phyloP scores from a whole-genome alignment of 2,888 invertebrate species.

The Hirtodrosophila confusa region DNA sequence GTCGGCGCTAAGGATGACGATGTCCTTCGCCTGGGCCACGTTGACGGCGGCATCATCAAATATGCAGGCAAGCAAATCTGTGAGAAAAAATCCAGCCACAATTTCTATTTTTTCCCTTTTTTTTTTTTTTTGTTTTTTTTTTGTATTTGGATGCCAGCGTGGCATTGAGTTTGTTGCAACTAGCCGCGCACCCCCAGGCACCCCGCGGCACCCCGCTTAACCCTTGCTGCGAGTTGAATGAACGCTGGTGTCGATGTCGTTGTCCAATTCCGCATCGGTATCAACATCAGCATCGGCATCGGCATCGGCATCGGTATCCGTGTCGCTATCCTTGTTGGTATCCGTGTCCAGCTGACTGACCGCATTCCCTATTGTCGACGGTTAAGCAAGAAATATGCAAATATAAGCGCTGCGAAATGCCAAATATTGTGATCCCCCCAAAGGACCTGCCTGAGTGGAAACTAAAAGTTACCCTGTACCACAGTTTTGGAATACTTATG shows the following conservation, averaged over 20 bases:
- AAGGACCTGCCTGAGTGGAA: background rate
- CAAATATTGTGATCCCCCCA: conserved; percentile 13
- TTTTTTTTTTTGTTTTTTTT: background rate
- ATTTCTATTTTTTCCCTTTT: conserved; percentile 14
- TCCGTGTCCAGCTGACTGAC: conserved; percentile 4
- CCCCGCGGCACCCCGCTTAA: background rate
- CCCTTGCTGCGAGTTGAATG: background rate
- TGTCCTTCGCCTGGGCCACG: conserved; percentile 3
- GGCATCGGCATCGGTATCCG: background rate
- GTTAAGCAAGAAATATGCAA: conserved; percentile 1
- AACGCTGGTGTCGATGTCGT: too few relatives aligned
- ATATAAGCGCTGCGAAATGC: too few relatives aligned
- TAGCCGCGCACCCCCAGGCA: too few relatives aligned
- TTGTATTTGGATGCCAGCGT: conserved; percentile 6
- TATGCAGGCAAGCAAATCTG: conserved; percentile 45
- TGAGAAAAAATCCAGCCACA: conserved; percentile 20
- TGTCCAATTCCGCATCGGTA: background rate
- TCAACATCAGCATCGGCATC: conserved; percentile 1
- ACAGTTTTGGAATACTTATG: too few relatives aligned
- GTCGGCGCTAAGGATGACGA: conserved; percentile 4
- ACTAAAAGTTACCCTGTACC: too few relatives aligned
- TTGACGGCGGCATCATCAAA: conserved; percentile 48
- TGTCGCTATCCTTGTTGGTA: background rate
- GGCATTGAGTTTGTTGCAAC: conserved; percentile 3
- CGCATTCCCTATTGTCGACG: conserved; percentile 9